Conservation (phyloP, 2,888 invertebrate genomes). For the Drosophila meridionalis region DNA sequence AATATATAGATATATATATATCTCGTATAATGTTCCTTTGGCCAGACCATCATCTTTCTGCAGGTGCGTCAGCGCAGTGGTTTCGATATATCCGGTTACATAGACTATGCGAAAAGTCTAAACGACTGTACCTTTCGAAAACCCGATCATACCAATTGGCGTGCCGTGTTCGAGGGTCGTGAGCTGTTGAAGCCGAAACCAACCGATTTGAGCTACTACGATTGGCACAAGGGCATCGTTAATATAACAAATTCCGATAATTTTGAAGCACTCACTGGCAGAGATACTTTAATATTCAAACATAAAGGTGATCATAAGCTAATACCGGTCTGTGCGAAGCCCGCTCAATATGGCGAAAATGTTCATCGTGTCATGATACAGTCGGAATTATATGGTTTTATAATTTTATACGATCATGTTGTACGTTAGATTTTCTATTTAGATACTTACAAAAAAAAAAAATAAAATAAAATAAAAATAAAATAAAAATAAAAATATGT, state of each 20-base stretch:
- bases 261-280: conserved; percentile 5
- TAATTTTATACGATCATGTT: conserved; percentile 46
- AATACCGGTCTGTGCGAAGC: conserved; percentile 25
- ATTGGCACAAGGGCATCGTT: conserved; percentile 42
- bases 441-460: neutral
- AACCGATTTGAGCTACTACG: conserved; percentile 42
- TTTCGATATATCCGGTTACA: conserved; percentile 53
- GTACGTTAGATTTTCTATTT: conserved; percentile 5
- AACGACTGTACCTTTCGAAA: conserved; percentile 7
- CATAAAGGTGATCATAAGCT: conserved; percentile 45
- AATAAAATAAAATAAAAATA: neutral
- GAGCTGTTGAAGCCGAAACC: conserved; percentile 30
- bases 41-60: conserved; percentile 49
- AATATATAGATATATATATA: neutral
- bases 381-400: conserved; percentile 25
- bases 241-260: conserved; percentile 26
- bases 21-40: neutral
- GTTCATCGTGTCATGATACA: conserved; percentile 23
- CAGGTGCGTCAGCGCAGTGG: conserved; percentile 43
- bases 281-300: conserved; percentile 27
- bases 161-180: conserved; percentile 39
- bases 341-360: conserved; percentile 7
- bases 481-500: neutral
- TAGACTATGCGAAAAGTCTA: conserved; percentile 44
- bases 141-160: conserved; percentile 34